Base-by-base conservation (phyloP, 2,113 vertebrate species). In the Phalacrocorax brasilianus region DNA sequence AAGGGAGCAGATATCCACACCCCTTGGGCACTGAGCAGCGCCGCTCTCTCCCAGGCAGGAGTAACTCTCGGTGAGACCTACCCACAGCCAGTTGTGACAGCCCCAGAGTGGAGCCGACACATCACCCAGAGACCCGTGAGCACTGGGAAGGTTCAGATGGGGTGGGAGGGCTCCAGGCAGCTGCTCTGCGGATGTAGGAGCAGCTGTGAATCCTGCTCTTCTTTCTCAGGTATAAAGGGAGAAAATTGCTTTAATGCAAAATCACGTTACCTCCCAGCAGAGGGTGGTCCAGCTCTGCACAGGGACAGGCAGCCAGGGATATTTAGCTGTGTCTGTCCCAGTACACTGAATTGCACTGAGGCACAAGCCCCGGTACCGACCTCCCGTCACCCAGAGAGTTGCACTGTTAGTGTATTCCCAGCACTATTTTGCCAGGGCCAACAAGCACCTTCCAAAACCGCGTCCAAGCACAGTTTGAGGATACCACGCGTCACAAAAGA, bases 81-180 rank as follows among this genome's bases (percentile, higher is more conserved):
- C 96, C 98, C 98, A 19, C 26, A 27, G 45, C 98, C 98, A 13
- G 67, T 98, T 5, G 95, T 99, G 61, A 97, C 88, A 50, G 98
- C 98, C 7, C 98, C 98, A 2, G 98, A 98, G 74, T 99, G 99
- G 98, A 98, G 97, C 94, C 88, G 97, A 75, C 98, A 99, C 44
- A 12, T 96, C 71, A 97, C 40, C 86, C 98, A 97, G 95, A 98
- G 98, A 90, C 86, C 83, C 3, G 98, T 99, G 93, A 93, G 98
- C 97, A 21, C 59, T 44, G 68, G 42, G 65, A 28, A 17, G 49
- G 38, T 30, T 88, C 1, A 6, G 42, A 32, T 8, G 50, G 20
- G 9, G 3, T 52, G 24, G 73, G n/a, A 61, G 32, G 44, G 62
- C 44, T 81, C 33, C 33, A 22, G 42, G 62, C 35, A 67, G 16